Evolutionary conservation across 2,113 vertebrate genomes (phyloP), one percentile per base, ranked within the genome.

Genomic region (Brachyhypopomus gauderio): DNA sequence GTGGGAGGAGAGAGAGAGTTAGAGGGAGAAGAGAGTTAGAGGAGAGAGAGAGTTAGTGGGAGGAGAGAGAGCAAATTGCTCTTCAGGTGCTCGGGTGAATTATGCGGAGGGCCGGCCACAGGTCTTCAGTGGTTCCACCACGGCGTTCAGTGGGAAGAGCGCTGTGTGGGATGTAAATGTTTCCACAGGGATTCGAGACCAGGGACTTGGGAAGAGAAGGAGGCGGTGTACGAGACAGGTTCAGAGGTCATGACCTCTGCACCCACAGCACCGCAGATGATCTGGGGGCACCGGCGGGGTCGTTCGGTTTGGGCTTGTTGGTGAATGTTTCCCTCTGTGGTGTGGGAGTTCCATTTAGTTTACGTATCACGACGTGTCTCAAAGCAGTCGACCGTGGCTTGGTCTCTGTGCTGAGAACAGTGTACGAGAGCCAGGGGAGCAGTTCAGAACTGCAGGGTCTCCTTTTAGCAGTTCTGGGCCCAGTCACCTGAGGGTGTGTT

Each of bases 31-130:
- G 67, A 20, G 67, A 20, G 56, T 16, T 1, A 25, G 30, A n/a
- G 36, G 25, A 36, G 23, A 23, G 22, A 72, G 19, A 23, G 38
- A 19, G 45, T 27, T n/a, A n/a, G 58, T n/a, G 69, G 20, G 59
- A 76, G 36, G 45, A 78, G 60, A 23, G 72, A 12, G 3, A 60
- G 45, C 69, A 77, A 72, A 77, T 77, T 45, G 76, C 70, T 20
- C 55, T 62, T 76, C 60, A 82, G 73, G 77, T 82, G 80, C n/a
- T 2, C 66, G 19, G 71, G 62, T 77, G 74, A 77, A 82, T 77
- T 63, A 82, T 82, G 66, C 38, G 71, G 25, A 14, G 77, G 56
- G 22, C 34, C 27, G n/a, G 9, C 5, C 45, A 36, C 34, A 59
- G n/a, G 48, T 67, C 73, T 52, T 74, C 23, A 45, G 55, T 8